A percentile compares a stretch with the other conserved stretches of the same genome.
phyloP scores from a whole-genome alignment of 2,113 vertebrate species.

The Pampusana beccarii region DNA sequence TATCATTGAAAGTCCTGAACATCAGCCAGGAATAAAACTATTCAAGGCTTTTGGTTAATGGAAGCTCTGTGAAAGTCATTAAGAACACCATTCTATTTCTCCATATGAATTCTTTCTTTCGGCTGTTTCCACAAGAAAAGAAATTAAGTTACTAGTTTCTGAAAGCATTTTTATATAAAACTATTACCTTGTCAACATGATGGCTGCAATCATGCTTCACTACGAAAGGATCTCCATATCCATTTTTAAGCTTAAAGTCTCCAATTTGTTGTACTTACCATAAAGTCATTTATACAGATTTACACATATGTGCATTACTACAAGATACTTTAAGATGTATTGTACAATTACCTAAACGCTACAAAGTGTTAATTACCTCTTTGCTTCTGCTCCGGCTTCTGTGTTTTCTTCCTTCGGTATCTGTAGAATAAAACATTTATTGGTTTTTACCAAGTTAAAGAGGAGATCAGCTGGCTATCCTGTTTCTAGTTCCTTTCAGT shows the following conservation, averaged over 20 bases:
- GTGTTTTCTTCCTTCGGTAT: slow-evolving; percentile 85
- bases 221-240: slow-evolving; percentile 70
- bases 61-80: slow-evolving; percentile 81
- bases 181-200: slow-evolving; percentile 78
- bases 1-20: slow-evolving; percentile 56
- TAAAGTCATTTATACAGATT: slow-evolving; percentile 66
- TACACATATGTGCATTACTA: slow-evolving; percentile 73
- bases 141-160: slow-evolving; percentile 71
- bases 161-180: slow-evolving; percentile 72
- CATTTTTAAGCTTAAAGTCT: slow-evolving; percentile 72
- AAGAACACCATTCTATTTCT: slow-evolving; percentile 77
- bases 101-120: slow-evolving; percentile 75
- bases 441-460: not conserved
- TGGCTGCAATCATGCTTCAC: slow-evolving; percentile 81
- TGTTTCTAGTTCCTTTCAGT: not conserved
- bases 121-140: slow-evolving; percentile 61
- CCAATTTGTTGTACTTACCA: slow-evolving; percentile 90
- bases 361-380: slow-evolving; percentile 97
- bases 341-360: slow-evolving; percentile 81
- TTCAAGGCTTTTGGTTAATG: slow-evolving; percentile 73
- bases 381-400: slow-evolving; percentile 99
- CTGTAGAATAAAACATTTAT: slow-evolving; percentile 51
- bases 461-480: not conserved
- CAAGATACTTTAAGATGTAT: slow-evolving; percentile 71
- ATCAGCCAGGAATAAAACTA: slow-evolving; percentile 53